These are phyloP conservation scores for Crepidodera aurea DNA, from an alignment of 2,888 invertebrate species.

Conservation along the genomic window DNA sequence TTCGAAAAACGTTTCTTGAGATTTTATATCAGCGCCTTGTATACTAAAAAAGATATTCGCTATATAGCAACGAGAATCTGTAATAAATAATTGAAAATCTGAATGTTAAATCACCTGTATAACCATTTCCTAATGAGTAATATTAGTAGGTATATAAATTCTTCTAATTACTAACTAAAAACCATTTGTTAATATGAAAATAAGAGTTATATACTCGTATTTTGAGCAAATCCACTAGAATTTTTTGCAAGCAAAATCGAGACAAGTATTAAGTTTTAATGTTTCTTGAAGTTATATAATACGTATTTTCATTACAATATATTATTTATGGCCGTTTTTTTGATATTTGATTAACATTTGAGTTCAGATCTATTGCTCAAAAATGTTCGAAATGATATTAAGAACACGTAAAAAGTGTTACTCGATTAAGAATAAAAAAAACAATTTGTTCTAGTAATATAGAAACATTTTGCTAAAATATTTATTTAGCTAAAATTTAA, in stretches of 20 bases:
- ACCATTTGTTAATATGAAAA: conserved; percentile 37
- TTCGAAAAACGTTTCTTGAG: no score
- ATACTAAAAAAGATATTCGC: no score
- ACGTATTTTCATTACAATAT: conserved; percentile 53
- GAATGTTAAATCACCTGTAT: not conserved
- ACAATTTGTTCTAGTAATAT: not conserved
- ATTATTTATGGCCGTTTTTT: conserved; percentile 59
- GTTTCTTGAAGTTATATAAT: conserved; percentile 42
- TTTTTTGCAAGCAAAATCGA: conserved; percentile 35
- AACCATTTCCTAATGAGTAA: conserved; percentile 33
- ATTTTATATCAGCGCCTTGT: no score
- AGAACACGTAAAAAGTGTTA: conserved; percentile 25
- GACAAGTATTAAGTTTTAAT: conserved; percentile 36
- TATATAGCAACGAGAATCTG: no score
- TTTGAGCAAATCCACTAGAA: conserved; percentile 41
- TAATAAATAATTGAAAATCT: no score
- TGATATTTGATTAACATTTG: conserved; percentile 59
- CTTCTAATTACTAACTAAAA: conserved; percentile 26
- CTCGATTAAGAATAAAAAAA: not conserved
- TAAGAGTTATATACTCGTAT: conserved; percentile 37
- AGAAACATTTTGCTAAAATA: not conserved
- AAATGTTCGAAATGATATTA: conserved; percentile 41
- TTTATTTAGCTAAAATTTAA: no score
- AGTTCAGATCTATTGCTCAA: conserved; percentile 62
- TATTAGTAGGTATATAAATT: conserved; percentile 28